Evolutionary conservation across 2,113 vertebrate species (phyloP), one percentile per base, ranked within the genome.

Genomic region (Phyllopteryx taeniolatus): DNA sequence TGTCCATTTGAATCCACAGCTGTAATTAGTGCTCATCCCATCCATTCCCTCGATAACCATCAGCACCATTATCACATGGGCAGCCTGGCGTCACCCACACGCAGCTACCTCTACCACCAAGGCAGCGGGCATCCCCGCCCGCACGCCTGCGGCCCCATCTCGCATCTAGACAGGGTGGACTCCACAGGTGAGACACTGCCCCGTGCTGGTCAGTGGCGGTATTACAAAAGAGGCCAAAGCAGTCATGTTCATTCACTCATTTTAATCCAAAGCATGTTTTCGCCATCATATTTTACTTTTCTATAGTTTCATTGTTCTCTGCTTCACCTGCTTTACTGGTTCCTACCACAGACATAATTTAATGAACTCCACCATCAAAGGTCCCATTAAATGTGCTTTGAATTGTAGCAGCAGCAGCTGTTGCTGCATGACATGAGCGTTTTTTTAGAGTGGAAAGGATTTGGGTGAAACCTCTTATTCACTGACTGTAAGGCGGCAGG

Each of bases 1-100:
- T 81, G 66, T 93, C 76, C 85, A 94, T 95, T 77, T 95, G 93
- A 94, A 94, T 96, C 81, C 94, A 89, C 98, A 99, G 98, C 98
- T 84, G 96, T 99, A 95, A 94, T 99, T 96, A 99, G 98, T 93
- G 98, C 98, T 93, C 98, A 99, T 93, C 97, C 98, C 95, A 99
- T 99, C 96, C 98, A 99, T 98, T 96, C 98, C 88, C 96, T 98
- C 81, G 98, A 99, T 94, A 97, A 96, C 94, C 95, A 97, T 94
- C 96, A 98, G 93, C 96, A 97, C 93, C 95, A 98, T 97, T 98
- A 98, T 95, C 96, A 98, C 95, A 90, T 90, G 90, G 91, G 96
- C 94, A 97, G 95, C 94, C 94, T 96, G 92, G 95, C 94, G 71
- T 96, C 96, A 75, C 95, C 96, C 83, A 95, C 94, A 72, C 94